These are phyloP conservation scores for Papilio glaucus DNA, from an alignment of 1,140 invertebrate genomes.

Conservation along the genomic window DNA sequence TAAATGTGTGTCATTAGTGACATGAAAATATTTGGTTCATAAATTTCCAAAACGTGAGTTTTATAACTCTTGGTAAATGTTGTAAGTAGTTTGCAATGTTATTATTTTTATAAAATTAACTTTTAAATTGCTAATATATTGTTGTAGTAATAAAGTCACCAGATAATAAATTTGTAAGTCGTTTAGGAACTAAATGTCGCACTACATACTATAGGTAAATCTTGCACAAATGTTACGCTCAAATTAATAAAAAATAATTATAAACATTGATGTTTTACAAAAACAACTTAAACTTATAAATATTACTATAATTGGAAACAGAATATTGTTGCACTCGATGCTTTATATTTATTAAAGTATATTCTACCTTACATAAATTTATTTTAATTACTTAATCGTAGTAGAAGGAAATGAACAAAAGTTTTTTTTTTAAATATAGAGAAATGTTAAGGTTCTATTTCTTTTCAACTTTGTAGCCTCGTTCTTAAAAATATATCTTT, in stretches of 20 bases:
- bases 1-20: too few relatives aligned
- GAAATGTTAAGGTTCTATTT: background rate
- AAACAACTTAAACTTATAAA: background rate
- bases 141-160: background rate
- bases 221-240: constrained; percentile 19
- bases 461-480: background rate
- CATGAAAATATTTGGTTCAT: too few relatives aligned
- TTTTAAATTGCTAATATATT: background rate
- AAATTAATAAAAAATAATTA: background rate
- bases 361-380: background rate
- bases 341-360: background rate
- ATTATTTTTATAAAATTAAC: background rate
- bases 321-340: background rate
- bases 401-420: background rate
- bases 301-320: background rate
- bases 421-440: background rate
- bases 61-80: background rate
- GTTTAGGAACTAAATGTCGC: constrained; percentile 1
- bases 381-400: background rate
- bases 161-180: constrained; percentile 11
- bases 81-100: background rate
- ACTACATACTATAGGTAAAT: constrained; percentile 7
- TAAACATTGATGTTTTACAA: background rate
- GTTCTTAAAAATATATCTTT: background rate
- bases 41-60: too few relatives aligned